Evolutionary conservation across 2,113 vertebrate genomes (phyloP), one percentile per base, ranked within the genome.

Genomic region (Epinephelus lanceolatus): DNA sequence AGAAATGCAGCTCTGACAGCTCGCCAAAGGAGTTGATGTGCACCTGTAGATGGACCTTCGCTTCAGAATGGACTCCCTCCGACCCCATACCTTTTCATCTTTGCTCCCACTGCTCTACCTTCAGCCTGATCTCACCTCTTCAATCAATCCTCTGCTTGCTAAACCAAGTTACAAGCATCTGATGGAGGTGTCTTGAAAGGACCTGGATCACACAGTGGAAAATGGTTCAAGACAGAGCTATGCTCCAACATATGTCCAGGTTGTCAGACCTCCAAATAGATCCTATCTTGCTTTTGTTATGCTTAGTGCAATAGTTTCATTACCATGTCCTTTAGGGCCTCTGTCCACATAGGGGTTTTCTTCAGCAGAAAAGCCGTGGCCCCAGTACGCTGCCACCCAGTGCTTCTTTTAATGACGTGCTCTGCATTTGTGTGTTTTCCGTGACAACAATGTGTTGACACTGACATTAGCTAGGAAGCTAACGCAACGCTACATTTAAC

Each of bases 111-210:
- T 19, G 37, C 71, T 49, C 40, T 47, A 68, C 25, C 25, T 40
- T 69, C 6, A 17, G 27, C 59, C 63, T 37, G 10, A 47, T 69
- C 57, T 71, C 37, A 30, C 73, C 57, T 67, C 84, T 86, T 84
- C 77, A 70, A 87, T 77, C 79, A 80, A 86, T 78, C 71, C 30
- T 75, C 72, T 21, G 19, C 76, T 76, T 80, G 78, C 59, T 17
- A 45, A 80, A 87, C 37, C 45, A 47, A 33, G 76, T 86, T 81
- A 76, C 33, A 45, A 86, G 62, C 19, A n/a, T 76, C 83, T 71
- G 84, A 86, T 71, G 72, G 23, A 30, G 71, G 73, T 57, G 55
- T 59, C 77, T 77, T 18, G 7, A 49, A 55, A 65, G 68, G 63
- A 78, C 79, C 76, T 67, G 78, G 80, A 86, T 84, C 76, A 57